Percentiles rank a stretch among this genome's conserved stretches.
These are phyloP conservation scores for Cephalopterus ornatus DNA, from an alignment of 2,113 vertebrate species.

Conservation along the genomic window DNA sequence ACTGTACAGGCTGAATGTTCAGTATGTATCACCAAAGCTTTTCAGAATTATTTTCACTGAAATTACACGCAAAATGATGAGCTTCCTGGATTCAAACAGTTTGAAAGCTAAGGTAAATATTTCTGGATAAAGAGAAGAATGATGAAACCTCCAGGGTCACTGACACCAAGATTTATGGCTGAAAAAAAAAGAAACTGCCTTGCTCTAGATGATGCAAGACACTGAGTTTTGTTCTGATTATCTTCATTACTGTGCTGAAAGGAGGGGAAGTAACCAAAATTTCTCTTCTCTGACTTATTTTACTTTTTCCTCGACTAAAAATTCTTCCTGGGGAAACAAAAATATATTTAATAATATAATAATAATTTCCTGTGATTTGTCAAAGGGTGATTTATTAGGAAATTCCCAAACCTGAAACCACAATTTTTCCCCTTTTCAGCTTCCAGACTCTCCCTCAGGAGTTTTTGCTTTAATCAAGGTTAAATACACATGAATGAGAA, in stretches of 20 bases:
- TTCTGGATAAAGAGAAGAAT: background rate
- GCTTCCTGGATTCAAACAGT: background rate
- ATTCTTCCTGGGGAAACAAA: background rate
- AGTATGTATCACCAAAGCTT: background rate
- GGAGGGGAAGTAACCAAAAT: background rate
- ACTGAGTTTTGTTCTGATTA: background rate
- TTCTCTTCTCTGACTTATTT: background rate
- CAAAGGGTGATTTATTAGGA: rapidly evolving
- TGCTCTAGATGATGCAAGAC: background rate
- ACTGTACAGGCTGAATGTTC: background rate
- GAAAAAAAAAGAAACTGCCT: background rate
- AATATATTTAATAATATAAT: background rate
- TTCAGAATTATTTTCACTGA: background rate
- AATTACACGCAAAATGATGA: background rate
- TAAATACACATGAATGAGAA: background rate
- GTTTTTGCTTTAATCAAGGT: background rate
- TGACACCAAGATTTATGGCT: background rate
- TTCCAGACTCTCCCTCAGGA: background rate
- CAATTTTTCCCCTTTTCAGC: background rate
- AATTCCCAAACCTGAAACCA: background rate
- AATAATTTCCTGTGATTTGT: background rate
- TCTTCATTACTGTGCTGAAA: background rate
- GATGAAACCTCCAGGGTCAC: background rate
- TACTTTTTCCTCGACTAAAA: background rate
- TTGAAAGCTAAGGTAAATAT: conserved; percentile 8